Evolutionary conservation across 2,113 vertebrate genomes (phyloP).

Genomic region (Donacobius atricapilla): DNA sequence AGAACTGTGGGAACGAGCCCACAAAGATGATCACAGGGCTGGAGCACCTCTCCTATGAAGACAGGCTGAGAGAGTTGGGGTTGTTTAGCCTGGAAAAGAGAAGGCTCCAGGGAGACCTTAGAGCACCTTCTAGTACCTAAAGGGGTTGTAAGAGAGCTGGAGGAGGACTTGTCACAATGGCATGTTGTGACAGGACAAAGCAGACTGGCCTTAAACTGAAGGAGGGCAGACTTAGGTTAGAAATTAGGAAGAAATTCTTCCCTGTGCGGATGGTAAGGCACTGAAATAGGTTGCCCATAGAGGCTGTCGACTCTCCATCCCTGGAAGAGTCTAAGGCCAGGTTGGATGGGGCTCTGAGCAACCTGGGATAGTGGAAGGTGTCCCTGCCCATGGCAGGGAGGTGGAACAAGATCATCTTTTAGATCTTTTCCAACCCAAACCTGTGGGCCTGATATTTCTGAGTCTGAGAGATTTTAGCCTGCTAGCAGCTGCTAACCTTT

Average conservation of each 20-base stretch:
- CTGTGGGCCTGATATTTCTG: too few relatives aligned
- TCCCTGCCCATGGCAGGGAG: not conserved
- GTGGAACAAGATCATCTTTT: not conserved
- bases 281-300: not conserved
- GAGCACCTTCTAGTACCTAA: not conserved
- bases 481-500: too few relatives aligned
- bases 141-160: not conserved
- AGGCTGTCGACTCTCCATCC: accelerated
- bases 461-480: too few relatives aligned
- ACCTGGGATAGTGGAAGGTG: not conserved
- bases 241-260: not conserved
- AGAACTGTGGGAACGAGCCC: not conserved
- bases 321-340: not conserved
- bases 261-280: not conserved
- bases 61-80: not conserved
- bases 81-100: not conserved
- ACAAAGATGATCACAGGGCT: not conserved
- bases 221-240: not conserved
- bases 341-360: not conserved
- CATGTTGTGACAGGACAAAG: not conserved
- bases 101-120: not conserved
- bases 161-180: not conserved
- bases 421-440: not conserved
- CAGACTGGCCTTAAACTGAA: not conserved
- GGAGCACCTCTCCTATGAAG: not conserved